Conservation (phyloP, 2,797 vertebrate species). For the Catamblyrhynchus diadema region DNA sequence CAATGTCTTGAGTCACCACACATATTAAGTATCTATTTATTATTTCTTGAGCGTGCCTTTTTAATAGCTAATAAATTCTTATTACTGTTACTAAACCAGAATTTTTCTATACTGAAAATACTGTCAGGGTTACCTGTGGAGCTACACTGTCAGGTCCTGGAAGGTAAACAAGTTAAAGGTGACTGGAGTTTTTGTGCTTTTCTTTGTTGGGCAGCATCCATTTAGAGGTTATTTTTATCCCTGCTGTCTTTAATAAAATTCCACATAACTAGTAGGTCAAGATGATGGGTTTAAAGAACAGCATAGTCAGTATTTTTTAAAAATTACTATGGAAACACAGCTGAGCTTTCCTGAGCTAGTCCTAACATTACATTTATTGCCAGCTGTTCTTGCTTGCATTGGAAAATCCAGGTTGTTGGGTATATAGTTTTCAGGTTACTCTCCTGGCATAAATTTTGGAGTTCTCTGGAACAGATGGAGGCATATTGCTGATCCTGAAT, state of each 20-base stretch:
- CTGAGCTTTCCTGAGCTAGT: background rate
- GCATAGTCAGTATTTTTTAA: background rate
- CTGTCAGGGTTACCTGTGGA: background rate
- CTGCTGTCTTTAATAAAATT: background rate
- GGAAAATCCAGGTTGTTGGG: background rate
- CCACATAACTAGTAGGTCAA: background rate
- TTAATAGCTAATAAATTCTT: background rate
- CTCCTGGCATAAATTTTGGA: background rate
- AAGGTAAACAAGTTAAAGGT: background rate
- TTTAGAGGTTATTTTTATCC: background rate
- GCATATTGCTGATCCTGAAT: background rate
- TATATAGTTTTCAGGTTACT: background rate
- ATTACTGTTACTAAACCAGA: background rate
- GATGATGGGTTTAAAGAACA: background rate
- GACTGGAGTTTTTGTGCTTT: background rate
- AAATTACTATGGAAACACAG: accelerated
- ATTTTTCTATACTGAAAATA: background rate
- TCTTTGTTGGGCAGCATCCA: background rate
- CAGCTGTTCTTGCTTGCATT: background rate
- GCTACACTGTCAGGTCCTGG: background rate
- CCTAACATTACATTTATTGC: background rate
- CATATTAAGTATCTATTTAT: background rate
- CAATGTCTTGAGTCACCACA: background rate
- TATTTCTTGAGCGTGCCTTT: background rate
- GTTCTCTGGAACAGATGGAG: background rate